Base-by-base conservation (phyloP, 2,797 vertebrate genomes). In the Coendou prehensilis region DNA sequence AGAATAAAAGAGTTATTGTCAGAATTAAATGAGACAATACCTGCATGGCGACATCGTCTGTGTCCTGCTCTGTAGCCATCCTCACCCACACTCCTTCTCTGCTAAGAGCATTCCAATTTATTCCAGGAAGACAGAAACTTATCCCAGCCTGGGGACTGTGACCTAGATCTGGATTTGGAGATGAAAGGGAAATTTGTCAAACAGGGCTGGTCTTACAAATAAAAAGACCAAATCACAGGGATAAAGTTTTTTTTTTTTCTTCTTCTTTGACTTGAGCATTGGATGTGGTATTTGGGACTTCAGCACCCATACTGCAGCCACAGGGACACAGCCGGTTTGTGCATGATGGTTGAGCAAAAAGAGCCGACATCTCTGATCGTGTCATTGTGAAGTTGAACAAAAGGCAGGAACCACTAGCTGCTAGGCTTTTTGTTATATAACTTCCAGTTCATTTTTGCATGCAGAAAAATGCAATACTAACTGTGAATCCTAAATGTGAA, bases 121-220 rank as follows among this genome's bases (percentile, higher is more conserved):
- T 59, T 93, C 63, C 59, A 61, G 41, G 9, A 18, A 83, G 87
- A 41, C 28, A 80, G 45, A 83, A 22, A 7, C 22, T 6, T 26
- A 67, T 71, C 41, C 69, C 76, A 89, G 57, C 4, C 50, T n/a
- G 2, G 33, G 22, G 4, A 26, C n/a, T 22, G 28, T 76, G 28
- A 56, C 67, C 45, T 86, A 91, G 41, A 45, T 85, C 20, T 92
- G 56, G 85, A 73, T 78, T 59, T 84, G 23, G 71, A 91, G 45
- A 64, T 78, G 41, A 59, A 96, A 28, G 20, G 84, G 37, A 64
- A 1, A 15, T 87, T 87, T 79, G 6, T n/a, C 37, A 59, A 63
- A 88, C 47, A 86, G 63, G 45, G 67, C 20, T 37, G 30, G 15
- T 33, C 79, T 95, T 94, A 69, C 89, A 87, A 90, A 73, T 87